Evolutionary conservation across 2,113 vertebrate species (phyloP).

Genomic region (Myotis yumanensis): DNA sequence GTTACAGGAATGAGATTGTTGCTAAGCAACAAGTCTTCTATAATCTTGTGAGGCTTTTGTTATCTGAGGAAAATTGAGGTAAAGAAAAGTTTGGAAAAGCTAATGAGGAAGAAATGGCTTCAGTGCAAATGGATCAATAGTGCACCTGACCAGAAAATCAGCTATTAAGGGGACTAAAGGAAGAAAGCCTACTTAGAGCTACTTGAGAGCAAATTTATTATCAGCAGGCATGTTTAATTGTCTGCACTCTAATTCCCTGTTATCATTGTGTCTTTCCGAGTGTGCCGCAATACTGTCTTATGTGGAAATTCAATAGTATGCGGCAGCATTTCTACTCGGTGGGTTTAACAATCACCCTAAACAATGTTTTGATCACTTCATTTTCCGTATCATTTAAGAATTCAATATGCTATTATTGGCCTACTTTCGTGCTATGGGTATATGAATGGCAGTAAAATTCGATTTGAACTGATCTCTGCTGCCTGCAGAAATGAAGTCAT

Average conservation of each 20-base stretch:
- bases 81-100: conserved; percentile 84
- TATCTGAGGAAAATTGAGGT: conserved; percentile 80
- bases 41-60: conserved; percentile 80
- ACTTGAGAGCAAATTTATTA: conserved; percentile 79
- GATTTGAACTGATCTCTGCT: not conserved
- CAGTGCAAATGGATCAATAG: conserved; percentile 81
- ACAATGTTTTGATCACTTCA: conserved; percentile 64
- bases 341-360: conserved; percentile 62
- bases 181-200: conserved; percentile 72
- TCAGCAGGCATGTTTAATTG: conserved; percentile 74
- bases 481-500: not conserved
- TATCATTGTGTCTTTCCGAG: conserved; percentile 42
- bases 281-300: not conserved
- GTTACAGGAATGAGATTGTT: conserved; percentile 77
- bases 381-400: conserved; percentile 68
- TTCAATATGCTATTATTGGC: conserved; percentile 14
- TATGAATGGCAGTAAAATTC: not conserved
- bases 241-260: conserved; percentile 56
- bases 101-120: conserved; percentile 83
- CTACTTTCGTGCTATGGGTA: not conserved
- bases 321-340: conserved; percentile 8
- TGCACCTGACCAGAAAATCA: conserved; percentile 83
- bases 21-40: conserved; percentile 83
- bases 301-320: conserved; percentile 28
- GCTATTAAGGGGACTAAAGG: conserved; percentile 72